These are phyloP conservation scores for Setophaga kirtlandii DNA, from an alignment of 2,113 vertebrate genomes.

Conservation along the genomic window DNA sequence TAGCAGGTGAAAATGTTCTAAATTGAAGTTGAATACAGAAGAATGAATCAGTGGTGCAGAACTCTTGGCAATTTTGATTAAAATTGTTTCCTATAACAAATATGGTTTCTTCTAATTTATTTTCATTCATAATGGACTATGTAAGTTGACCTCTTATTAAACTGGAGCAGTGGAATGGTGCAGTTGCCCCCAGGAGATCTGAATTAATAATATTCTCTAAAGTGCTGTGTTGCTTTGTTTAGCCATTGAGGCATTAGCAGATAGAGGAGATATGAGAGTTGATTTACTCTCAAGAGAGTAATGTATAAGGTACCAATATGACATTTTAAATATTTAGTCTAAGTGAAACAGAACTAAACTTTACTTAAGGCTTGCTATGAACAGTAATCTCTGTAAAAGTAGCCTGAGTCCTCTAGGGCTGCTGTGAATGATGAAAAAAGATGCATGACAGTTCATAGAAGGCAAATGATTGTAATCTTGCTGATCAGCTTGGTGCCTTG, in stretches of 20 bases:
- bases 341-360: neutral
- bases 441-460: neutral
- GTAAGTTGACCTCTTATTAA: slow-evolving; percentile 6
- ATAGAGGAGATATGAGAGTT: neutral
- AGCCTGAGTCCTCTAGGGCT: neutral
- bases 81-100: neutral
- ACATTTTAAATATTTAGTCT: neutral
- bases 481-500: neutral
- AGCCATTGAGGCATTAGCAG: neutral
- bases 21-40: neutral
- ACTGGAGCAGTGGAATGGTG: slow-evolving; percentile 27
- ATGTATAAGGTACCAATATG: neutral
- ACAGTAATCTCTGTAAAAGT: neutral
- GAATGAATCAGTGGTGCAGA: neutral
- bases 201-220: slow-evolving; percentile 35
- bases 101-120: slow-evolving; percentile 2
- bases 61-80: neutral
- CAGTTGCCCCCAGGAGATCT: slow-evolving; percentile 12
- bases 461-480: neutral
- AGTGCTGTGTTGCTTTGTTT: slow-evolving; percentile 24
- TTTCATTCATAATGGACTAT: neutral
- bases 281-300: neutral
- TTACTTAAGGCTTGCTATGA: neutral
- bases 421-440: neutral
- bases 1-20: neutral